Conservation (phyloP, 2,797 vertebrate species). For the Sebastes matsubarae region DNA sequence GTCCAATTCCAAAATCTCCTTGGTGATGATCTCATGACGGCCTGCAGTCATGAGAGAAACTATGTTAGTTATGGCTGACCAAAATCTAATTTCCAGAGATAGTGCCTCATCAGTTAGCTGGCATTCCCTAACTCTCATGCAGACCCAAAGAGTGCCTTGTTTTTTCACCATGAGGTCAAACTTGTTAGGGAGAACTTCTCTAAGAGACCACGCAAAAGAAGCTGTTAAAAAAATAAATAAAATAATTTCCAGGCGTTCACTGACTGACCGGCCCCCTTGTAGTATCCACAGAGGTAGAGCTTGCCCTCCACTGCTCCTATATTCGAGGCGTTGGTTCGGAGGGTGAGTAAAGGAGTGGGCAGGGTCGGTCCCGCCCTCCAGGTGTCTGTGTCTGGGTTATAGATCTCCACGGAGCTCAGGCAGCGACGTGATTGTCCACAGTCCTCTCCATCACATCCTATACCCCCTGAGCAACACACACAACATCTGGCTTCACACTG, state of each 20-base stretch:
- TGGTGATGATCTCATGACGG: constrained; percentile 90
- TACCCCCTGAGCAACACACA: constrained; percentile 85
- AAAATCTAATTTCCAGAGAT: constrained; percentile 38
- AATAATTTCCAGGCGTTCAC: neutral
- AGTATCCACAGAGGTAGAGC: constrained; percentile 91
- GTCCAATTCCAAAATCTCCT: constrained; percentile 90
- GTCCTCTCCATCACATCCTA: constrained; percentile 89
- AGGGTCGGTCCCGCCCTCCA: constrained; percentile 88
- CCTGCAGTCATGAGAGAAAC: constrained; percentile 79
- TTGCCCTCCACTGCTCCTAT: constrained; percentile 84
- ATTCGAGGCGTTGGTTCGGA: constrained; percentile 84
- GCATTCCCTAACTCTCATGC: neutral
- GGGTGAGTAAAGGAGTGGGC: constrained; percentile 86
- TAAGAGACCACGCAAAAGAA: neutral
- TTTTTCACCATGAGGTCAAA: neutral
- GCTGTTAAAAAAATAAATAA: neutral
- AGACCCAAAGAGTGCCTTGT: neutral
- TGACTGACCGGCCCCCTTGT: constrained; percentile 88
- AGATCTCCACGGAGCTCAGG: constrained; percentile 91
- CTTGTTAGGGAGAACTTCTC: neutral
- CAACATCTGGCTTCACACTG: neutral
- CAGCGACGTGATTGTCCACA: constrained; percentile 88
- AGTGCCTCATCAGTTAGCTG: neutral
- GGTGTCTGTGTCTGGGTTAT: constrained; percentile 88
- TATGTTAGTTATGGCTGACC: neutral